Percentiles rank a stretch among this genome's conserved stretches.
Conservation (phyloP, 2,797 vertebrate genomes). For the Rhadinocentrus ornatus region DNA sequence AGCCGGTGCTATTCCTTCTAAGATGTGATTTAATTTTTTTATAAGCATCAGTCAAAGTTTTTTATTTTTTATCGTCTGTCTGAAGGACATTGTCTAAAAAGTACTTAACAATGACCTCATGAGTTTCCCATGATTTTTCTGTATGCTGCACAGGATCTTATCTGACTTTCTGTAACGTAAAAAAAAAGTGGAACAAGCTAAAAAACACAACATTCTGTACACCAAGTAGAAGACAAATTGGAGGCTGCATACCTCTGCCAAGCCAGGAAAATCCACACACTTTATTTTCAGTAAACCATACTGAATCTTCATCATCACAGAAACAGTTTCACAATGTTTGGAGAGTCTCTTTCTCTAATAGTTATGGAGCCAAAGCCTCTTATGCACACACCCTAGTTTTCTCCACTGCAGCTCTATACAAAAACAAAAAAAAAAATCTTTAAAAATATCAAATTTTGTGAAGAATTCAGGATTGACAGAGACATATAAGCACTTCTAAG, state of each 20-base stretch:
- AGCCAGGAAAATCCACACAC: not conserved
- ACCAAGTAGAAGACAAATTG: not conserved
- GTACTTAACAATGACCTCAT: constrained; percentile 12
- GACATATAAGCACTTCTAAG: not conserved
- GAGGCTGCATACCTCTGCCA: not conserved
- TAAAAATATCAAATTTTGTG: not conserved
- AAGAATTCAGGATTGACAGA: not conserved
- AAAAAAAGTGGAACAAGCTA: not conserved
- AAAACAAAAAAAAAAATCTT: no score
- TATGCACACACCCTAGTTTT: not conserved
- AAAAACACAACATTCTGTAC: not conserved
- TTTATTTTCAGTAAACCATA: not conserved
- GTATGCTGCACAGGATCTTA: not conserved
- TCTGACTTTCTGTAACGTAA: constrained; percentile 11
- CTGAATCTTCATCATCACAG: not conserved
- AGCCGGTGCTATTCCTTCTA: constrained; percentile 67
- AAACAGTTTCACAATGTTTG: not conserved
- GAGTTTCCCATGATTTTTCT: constrained; percentile 2
- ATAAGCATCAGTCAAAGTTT: constrained; percentile 50
- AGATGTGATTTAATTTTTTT: constrained; percentile 51
- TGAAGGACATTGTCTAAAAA: constrained; percentile 51
- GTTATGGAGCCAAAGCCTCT: not conserved
- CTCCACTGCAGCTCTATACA: no score
- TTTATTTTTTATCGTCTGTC: constrained; percentile 24
- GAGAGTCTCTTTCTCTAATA: not conserved